Percentiles rank a stretch among this genome's conserved stretches.
Conservation (phyloP, 1,140 invertebrate species). For the Papilio helenus region DNA sequence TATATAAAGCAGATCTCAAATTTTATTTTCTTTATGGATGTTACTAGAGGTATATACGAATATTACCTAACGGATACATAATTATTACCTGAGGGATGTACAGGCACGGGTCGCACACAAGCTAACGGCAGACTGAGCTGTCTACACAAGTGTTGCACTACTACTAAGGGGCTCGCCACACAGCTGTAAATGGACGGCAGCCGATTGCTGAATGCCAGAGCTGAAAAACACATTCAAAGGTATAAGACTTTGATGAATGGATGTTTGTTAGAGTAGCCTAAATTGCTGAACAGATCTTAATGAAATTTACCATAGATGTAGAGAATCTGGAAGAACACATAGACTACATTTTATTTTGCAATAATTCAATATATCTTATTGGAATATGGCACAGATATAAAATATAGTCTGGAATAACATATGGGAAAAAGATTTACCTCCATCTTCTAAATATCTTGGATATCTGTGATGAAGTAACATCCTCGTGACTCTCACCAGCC, state of each 20-base stretch:
- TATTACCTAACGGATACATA: too few relatives aligned
- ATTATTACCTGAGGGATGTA: conserved; percentile 84
- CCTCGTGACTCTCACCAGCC: conserved; percentile 89
- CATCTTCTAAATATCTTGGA: conserved; percentile 91
- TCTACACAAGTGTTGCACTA: conserved; percentile 91
- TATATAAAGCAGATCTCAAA: too few relatives aligned
- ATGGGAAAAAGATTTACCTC: conserved; percentile 68
- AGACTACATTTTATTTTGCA: too few relatives aligned
- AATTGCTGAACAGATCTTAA: too few relatives aligned
- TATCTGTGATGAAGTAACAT: conserved; percentile 92
- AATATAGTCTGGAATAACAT: too few relatives aligned
- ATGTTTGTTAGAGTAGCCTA: too few relatives aligned
- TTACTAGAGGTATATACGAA: too few relatives aligned
- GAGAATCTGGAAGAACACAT: too few relatives aligned
- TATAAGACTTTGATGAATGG: not conserved
- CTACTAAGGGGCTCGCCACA: conserved; percentile 87
- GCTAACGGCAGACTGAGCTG: conserved; percentile 90
- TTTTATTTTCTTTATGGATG: too few relatives aligned
- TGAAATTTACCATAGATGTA: too few relatives aligned
- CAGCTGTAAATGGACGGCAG: conserved; percentile 91
- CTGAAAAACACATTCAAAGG: conserved; percentile 71
- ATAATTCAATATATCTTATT: too few relatives aligned
- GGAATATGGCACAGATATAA: too few relatives aligned
- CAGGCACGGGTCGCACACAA: conserved; percentile 92
- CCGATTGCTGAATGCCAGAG: conserved; percentile 87